Evolutionary conservation across 2,888 invertebrate genomes (phyloP), one percentile per base, ranked within the genome.

Genomic region (Idaea biselata): DNA sequence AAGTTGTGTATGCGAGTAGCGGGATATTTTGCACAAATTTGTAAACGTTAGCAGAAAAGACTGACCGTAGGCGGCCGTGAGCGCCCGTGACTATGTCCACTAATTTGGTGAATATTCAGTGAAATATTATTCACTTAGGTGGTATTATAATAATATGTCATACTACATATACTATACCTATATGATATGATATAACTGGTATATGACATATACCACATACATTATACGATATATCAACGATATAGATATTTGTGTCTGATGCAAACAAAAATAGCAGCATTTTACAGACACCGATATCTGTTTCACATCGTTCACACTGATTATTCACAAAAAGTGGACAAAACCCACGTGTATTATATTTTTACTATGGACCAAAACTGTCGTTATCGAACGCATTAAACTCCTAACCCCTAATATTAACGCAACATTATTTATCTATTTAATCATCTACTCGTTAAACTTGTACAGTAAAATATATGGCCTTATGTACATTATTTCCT

Each of bases 21-120:
- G 87, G 84, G 84, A 90, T 90, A 90, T 89, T 91, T 92, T 92
- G 92, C 92, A 92, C 92, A 92, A 92, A 92, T 89, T 91, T 84
- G 86, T 89, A 86, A 89, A 84, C 77, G 76, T 89, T 91, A 90
- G 87, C 89, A 81, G 86, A 89, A 88, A 91, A 91, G 91, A 91
- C 92, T 92, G 92, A 92, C 92, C 90, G 90, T 88, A 88, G 86
- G 88, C 84, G 86, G 89, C 89, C 84, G 85, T 69, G 89, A 82
- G 88, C 86, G 89, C 84, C 44, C 83, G 84, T 82, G 75, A 73
- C 81, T 74, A 77, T 76, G 80, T 81, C 83, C 83, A 82, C 80
- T 77, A 71, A 69, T 72, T 73, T 79, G 14, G 85, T 86, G 86
- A 85, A 84, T 68, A 82, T 86, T 83, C 90, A 87, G 87, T 81